These are phyloP conservation scores for Rhinolophus sinicus DNA, from an alignment of 2,113 vertebrate species.

Conservation along the genomic window DNA sequence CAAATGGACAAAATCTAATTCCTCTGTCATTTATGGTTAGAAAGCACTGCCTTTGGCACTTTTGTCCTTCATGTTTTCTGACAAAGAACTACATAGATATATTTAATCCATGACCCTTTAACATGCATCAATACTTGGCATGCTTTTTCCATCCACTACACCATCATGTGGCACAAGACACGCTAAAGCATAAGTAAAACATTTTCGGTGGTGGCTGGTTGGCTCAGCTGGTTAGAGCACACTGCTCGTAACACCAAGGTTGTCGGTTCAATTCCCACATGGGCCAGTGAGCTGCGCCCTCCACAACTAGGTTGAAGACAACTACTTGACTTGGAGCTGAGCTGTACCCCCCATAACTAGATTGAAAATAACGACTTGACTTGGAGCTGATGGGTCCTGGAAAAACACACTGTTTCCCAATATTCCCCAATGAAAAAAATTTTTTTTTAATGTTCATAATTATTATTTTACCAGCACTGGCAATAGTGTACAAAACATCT, in stretches of 20 bases:
- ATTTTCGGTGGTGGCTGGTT: background rate
- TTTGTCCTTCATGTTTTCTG: background rate
- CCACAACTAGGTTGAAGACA: too few species aligned
- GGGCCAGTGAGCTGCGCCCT: too few species aligned
- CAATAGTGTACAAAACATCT: background rate
- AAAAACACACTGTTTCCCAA: too few species aligned
- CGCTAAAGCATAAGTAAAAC: background rate
- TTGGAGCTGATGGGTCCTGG: too few species aligned
- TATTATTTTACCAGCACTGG: background rate
- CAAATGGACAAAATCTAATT: background rate
- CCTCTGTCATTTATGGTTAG: background rate
- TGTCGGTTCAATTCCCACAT: too few species aligned
- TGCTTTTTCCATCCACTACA: background rate
- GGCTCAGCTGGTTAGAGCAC: too few species aligned
- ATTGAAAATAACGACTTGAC: too few species aligned
- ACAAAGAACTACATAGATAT: background rate
- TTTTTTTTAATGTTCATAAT: background rate
- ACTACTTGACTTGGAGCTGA: too few species aligned
- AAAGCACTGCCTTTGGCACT: background rate
- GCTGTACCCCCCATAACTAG: too few species aligned
- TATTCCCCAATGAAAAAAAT: too few species aligned
- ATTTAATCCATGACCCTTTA: background rate
- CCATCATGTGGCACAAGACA: background rate
- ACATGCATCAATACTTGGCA: background rate
- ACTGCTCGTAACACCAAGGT: too few species aligned